Evolutionary conservation across 1,140 invertebrate genomes (phyloP), one percentile per base, ranked within the genome.

Genomic region (Sarcophaga bullata): DNA sequence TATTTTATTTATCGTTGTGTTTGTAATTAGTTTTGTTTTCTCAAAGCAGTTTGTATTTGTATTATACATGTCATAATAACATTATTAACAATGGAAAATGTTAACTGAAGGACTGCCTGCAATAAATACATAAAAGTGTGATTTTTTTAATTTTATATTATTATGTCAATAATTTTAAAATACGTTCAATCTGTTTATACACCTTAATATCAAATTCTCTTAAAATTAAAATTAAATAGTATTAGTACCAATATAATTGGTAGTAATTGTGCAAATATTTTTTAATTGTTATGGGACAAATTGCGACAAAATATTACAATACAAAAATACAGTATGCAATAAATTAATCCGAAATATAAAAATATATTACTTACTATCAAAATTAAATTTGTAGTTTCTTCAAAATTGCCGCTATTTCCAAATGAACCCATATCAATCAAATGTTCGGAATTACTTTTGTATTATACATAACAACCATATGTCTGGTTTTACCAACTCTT

Each of bases 211-310:
- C 1, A 37, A 37, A 37, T 37, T 52, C 13, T 52, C 13, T 52
- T 52, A 52, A 52, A 52, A 10, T 6, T 52, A 52, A 52, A 10
- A 10, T 52, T 10, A 52, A 52, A 9, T 52, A 52, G 50, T 52
- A 10, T 52, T 58, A 37, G 13, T 58, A 19, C 19, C 17, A 19
- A 19, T 68, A 7, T 19, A 68, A 25, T 68, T 68, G 6, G 17
- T 68, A 68, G 62, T 68, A 68, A 68, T 68, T 68, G 62, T 68
- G 19, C 25, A 68, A 68, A 68, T 68, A 68, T 68, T 68, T n/a
- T 68, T 19, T 68, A 17, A n/a, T 68, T 68, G 19, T 19, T 68
- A 68, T 25, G n/a, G 62, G 62, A 68, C 62, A 68, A 68, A 17
- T 19, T 68, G 8, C 62, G 17, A 68, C 62, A 68, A 62, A 62